These are phyloP conservation scores for Caenorhabditis japonica DNA, from an alignment of 2,888 invertebrate genomes.

Conservation along the genomic window DNA sequence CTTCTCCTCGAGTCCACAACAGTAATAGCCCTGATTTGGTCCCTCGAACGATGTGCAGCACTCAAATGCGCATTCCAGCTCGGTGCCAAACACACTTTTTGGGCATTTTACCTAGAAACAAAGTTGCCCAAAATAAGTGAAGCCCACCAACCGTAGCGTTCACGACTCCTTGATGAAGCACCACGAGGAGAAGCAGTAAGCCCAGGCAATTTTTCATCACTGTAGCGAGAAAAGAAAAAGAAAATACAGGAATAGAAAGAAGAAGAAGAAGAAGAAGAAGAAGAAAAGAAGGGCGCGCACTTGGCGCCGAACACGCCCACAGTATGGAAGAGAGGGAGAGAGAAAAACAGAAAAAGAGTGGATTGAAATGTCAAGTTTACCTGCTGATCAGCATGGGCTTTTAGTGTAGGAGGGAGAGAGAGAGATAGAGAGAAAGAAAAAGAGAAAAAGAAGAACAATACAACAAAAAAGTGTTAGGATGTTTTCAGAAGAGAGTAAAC, in stretches of 20 bases:
- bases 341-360: slow-evolving; percentile 20
- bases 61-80: slow-evolving; percentile 68
- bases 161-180: slow-evolving; percentile 6
- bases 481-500: no score
- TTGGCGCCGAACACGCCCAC: slow-evolving; percentile 39
- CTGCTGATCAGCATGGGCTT: slow-evolving; percentile 42
- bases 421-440: slow-evolving; percentile 1
- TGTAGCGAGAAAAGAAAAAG: not conserved
- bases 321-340: slow-evolving; percentile 3
- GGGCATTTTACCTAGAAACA: slow-evolving; percentile 61
- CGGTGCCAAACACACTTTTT: slow-evolving; percentile 52
- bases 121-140: not conserved
- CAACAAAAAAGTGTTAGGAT: slow-evolving; percentile 4
- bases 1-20: slow-evolving; percentile 71
- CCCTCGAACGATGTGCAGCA: slow-evolving; percentile 71
- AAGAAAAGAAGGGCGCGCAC: not conserved
- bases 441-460: slow-evolving; percentile 4
- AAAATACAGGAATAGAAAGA: slow-evolving; percentile 6
- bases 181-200: slow-evolving; percentile 7
- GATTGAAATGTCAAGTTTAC: slow-evolving; percentile 48
- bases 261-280: slow-evolving; percentile 7
- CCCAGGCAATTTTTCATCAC: slow-evolving; percentile 22
- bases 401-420: slow-evolving; percentile 12
- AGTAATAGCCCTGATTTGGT: slow-evolving; percentile 69
- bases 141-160: slow-evolving; percentile 19